Percentiles rank a stretch among this genome's conserved stretches.
Evolutionary conservation across 2,113 vertebrate genomes (phyloP).

Genomic region (Eubucco bourcierii): DNA sequence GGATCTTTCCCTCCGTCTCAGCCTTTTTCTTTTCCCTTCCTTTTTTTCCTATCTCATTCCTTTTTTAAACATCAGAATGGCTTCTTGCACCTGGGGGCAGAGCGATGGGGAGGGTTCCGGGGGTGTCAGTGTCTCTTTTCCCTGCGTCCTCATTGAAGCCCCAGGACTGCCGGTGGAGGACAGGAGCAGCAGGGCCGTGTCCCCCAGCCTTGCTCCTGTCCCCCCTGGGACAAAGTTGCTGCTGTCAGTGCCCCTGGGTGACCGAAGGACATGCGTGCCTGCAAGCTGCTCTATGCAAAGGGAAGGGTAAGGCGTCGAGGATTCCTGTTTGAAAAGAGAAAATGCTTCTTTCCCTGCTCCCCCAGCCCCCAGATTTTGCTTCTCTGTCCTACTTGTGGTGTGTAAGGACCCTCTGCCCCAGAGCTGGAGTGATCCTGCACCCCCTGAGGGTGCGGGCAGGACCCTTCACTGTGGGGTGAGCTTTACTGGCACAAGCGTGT

Average conservation of each 20-base stretch:
- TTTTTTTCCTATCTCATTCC: slow-evolving; percentile 34
- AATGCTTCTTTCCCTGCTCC: slow-evolving; percentile 17
- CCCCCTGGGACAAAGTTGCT: neutral
- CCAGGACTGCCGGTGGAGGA: neutral
- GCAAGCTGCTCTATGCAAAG: slow-evolving; percentile 50
- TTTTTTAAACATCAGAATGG: slow-evolving; percentile 37
- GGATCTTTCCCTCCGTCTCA: slow-evolving; percentile 32
- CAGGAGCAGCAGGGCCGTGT: neutral
- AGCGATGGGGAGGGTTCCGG: neutral
- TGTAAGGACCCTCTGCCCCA: neutral
- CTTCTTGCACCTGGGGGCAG: slow-evolving; percentile 1
- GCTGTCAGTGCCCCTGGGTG: neutral
- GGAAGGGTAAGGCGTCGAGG: neutral
- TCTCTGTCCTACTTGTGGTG: neutral
- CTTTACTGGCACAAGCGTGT: neutral
- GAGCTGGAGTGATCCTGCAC: neutral
- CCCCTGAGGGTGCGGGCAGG: neutral
- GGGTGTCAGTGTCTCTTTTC: neutral
- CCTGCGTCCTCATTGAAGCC: neutral
- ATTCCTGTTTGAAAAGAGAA: slow-evolving; percentile 8
- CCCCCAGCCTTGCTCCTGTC: neutral
- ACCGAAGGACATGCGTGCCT: neutral
- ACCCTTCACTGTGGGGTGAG: neutral
- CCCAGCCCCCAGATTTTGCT: neutral
- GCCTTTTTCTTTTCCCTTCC: neutral